Evolutionary conservation across 2,113 vertebrate species (phyloP), one percentile per base, ranked within the genome.

Genomic region (Dissostichus mawsoni): DNA sequence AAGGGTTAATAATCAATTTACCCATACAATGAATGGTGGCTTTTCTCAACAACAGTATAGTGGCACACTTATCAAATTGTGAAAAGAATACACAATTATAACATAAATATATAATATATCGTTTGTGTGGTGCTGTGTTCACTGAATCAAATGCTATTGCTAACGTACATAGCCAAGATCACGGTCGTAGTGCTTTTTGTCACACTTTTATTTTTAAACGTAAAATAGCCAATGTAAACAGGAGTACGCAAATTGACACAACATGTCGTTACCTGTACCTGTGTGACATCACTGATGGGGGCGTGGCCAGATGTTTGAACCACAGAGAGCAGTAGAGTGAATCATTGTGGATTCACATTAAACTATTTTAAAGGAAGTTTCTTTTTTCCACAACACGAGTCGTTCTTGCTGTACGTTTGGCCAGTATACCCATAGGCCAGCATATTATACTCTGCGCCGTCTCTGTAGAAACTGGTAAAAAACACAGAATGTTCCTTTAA

Each of bases 351-450:
- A 33, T 29, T 29, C 4, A 29, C 29, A 29, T 29, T 47, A 36
- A 29, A 81, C 3, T 44, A 23, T 33, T 25, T 69, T 36, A 59
- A 41, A 51, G 3, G 2, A 29, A 0, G 0, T 8, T 81, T 23
- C 7, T 20, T 17, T 63, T 51, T 65, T 78, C 65, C 17, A 48
- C 33, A 51, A n/a, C 59, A 56, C 12, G 20, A 70, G 12, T 65
- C 8, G 7, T n/a, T 77, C 47, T 75, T 64, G n/a, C 68, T 18
- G 47, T 76, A 69, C 67, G 69, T 68, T 70, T 47, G 65, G 61
- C 50, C 25, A 23, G 11, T 76, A 20, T 52, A 53, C 33, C 45
- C 59, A 71, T 17, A 75, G n/a, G 50, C 58, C 64, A 69, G 48
- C 29, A 4, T 75, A 64, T 52, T 53, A 23, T 77, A 63, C 65